Conservation (phyloP, 2,888 invertebrate species). For the Protodeltote pygarga region DNA sequence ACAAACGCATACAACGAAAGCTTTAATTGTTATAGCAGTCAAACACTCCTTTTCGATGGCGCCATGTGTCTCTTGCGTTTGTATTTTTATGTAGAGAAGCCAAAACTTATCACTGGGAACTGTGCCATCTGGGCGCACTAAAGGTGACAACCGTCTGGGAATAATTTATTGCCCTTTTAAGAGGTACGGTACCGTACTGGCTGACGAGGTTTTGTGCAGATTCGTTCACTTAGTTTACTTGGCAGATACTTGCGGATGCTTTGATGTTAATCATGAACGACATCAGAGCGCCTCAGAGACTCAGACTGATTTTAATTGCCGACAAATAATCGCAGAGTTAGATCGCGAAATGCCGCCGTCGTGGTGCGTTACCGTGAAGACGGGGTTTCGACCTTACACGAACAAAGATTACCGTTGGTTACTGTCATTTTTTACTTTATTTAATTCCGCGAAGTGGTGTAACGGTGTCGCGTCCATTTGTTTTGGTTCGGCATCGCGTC, state of each 20-base stretch:
- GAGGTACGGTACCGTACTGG: slow-evolving; percentile 51
- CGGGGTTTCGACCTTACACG: slow-evolving; percentile 71
- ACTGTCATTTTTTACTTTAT: slow-evolving; percentile 74
- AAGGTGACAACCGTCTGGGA: slow-evolving; percentile 70
- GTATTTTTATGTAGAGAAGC: slow-evolving; percentile 51
- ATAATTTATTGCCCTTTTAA: slow-evolving; percentile 69
- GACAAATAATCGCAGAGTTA: slow-evolving; percentile 57
- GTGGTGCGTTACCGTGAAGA: slow-evolving; percentile 65
- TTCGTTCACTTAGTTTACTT: slow-evolving; percentile 46
- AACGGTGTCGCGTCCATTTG: slow-evolving; percentile 84
- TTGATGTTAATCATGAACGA: slow-evolving; percentile 39
- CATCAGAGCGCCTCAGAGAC: slow-evolving; percentile 39
- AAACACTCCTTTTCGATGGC: slow-evolving; percentile 22
- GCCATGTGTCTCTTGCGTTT: slow-evolving; percentile 30
- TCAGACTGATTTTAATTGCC: slow-evolving; percentile 68
- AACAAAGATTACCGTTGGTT: slow-evolving; percentile 82
- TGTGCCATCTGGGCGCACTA: slow-evolving; percentile 73
- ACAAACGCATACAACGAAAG: neutral
- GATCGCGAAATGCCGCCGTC: slow-evolving; percentile 54
- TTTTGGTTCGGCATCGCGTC: slow-evolving; percentile 73
- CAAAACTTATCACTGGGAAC: slow-evolving; percentile 72
- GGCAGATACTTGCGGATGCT: slow-evolving; percentile 47
- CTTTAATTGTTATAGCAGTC: slow-evolving; percentile 31
- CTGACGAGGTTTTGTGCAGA: slow-evolving; percentile 52
- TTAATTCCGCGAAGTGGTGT: slow-evolving; percentile 82